Base-by-base conservation (phyloP, 2,888 invertebrate species). In the Altica lythri region DNA sequence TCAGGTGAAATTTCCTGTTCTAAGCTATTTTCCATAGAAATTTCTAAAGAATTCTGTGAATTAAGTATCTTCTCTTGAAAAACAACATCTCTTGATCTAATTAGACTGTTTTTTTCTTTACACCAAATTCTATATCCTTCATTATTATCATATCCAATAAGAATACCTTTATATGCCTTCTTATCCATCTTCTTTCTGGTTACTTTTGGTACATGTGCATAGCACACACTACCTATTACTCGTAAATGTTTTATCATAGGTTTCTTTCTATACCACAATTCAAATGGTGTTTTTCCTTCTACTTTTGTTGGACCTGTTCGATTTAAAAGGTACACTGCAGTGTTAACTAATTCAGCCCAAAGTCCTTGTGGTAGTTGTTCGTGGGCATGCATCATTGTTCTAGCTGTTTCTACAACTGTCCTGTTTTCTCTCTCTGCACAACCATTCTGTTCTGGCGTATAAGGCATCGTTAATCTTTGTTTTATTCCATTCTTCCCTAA, bases 261-360 rank as follows among this genome's bases (percentile, higher is more conserved):
- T 43, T 60, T 59, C 46, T 57, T 60, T 6, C 59, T 61, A 18
- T 59, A 59, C 66, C 66, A 68, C 2, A 69, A 14, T 44, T 70
- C 66, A 38, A 58, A 66, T 2, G 68, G 68, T 48, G 60, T 65
- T 25, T 35, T 17, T 14, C 55, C 62, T 32, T 57, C 45, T 43
- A 58, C 51, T 22, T 54, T 55, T 12, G 68, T 65, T 40, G 62
- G 64, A 22, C 60, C 62, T 10, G 65, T 65, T 51, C 62, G 38
- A 32, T 67, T 65, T 10, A 18, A 66, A n/a, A n/a, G 48, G 27
- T 64, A 62, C 1, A 51, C 32, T 5, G 62, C 64, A 32, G 34
- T 34, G 10, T 34, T 34, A 2, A 34, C 34, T 10, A 34, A 5
- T 10, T 34, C 34, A 13, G 34, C 34, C 34, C 12, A 34, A 13